A percentile compares a stretch with the other conserved stretches of the same genome.
Conservation (phyloP, 2,797 vertebrate species). For the Tragelaphus oryx region DNA sequence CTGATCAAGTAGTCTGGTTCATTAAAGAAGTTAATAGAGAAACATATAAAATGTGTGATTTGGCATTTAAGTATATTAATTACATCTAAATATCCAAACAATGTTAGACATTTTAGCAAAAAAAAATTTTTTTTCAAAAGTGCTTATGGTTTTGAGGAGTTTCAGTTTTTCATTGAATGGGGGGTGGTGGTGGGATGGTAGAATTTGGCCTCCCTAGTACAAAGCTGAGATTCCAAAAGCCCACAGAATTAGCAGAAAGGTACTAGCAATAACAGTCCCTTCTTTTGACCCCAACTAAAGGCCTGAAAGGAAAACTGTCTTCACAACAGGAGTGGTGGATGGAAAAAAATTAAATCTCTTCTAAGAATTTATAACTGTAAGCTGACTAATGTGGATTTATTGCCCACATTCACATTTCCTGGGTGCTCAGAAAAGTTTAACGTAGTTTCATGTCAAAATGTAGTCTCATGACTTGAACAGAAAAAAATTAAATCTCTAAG, state of each 20-base stretch:
- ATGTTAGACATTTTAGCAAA: neutral
- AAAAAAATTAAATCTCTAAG: neutral
- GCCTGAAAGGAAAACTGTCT: neutral
- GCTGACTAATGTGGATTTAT: neutral
- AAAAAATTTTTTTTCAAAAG: neutral
- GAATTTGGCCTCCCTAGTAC: neutral
- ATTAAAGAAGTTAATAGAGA: conserved; percentile 11
- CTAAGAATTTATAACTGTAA: neutral
- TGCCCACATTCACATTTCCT: neutral
- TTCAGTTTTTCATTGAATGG: conserved; percentile 16
- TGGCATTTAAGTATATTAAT: neutral
- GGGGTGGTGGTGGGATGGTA: neutral
- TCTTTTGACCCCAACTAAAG: neutral
- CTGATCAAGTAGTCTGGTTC: neutral
- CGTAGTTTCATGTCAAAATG: neutral
- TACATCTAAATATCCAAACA: neutral
- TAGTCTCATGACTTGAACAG: neutral
- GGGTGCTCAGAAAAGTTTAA: conserved; percentile 7
- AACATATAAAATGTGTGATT: neutral
- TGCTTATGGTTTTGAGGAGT: conserved; percentile 10
- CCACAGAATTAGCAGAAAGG: neutral
- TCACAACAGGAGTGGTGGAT: neutral
- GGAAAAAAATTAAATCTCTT: neutral
- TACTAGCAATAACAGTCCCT: neutral
- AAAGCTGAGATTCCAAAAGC: neutral